Percentiles rank a stretch among this genome's conserved stretches.
Conservation (phyloP, 2,888 invertebrate genomes). For the Epistrophella euchroma region DNA sequence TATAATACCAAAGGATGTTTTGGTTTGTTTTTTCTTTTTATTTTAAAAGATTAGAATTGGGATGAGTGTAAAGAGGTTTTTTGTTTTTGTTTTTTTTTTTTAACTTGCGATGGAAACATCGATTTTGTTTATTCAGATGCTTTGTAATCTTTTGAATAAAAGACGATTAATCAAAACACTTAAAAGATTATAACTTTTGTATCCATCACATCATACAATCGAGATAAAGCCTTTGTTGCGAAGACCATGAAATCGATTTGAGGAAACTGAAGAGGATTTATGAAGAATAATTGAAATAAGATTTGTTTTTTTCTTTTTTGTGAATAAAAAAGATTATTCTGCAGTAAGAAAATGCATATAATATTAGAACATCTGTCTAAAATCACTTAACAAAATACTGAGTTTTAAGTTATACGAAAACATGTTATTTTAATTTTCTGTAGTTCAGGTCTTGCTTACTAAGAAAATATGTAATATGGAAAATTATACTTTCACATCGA, state of each 20-base stretch:
- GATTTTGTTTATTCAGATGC: slow-evolving; percentile 34
- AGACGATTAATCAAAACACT: slow-evolving; percentile 30
- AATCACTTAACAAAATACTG: not conserved
- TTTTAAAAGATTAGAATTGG: slow-evolving; percentile 9
- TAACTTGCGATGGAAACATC: not conserved
- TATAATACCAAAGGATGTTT: not conserved
- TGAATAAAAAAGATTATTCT: not conserved
- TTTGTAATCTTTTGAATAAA: slow-evolving; percentile 24
- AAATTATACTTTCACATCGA: no score
- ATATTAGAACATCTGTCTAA: not conserved
- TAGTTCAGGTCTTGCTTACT: no score
- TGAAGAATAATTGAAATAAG: not conserved
- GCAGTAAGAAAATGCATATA: not conserved
- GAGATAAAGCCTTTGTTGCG: not conserved
- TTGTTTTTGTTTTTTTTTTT: no score
- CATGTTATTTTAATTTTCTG: no score
- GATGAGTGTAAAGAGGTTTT: not conserved
- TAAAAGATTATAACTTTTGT: slow-evolving; percentile 41
- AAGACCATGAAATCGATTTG: not conserved
- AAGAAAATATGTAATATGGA: no score
- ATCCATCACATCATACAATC: slow-evolving; percentile 6
- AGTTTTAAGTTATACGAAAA: no score
- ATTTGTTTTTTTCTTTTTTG: no score
- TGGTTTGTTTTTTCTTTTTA: not conserved
- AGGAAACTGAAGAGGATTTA: not conserved